These are phyloP conservation scores for Austrofundulus limnaeus DNA, from an alignment of 2,113 vertebrate genomes.

Conservation along the genomic window DNA sequence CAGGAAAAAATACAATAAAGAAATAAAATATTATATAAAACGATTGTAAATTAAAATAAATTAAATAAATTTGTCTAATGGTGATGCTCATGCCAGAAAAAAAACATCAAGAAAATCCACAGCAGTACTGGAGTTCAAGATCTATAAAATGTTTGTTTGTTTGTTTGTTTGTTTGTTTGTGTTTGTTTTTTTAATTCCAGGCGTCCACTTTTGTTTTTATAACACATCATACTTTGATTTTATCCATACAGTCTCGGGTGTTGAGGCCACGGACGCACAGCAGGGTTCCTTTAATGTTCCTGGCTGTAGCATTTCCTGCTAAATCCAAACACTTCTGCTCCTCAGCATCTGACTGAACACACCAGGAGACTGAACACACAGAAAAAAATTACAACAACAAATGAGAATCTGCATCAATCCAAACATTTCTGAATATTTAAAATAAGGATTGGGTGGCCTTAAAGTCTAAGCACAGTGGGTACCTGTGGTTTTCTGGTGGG, in stretches of 20 bases:
- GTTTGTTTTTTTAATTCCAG: no score
- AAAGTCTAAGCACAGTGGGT: not conserved
- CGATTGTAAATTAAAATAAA: no score
- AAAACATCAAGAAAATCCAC: no score
- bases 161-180: no score
- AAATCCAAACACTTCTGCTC: slow-evolving; percentile 81
- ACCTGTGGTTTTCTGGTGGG: slow-evolving; percentile 70
- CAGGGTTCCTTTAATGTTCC: slow-evolving; percentile 71
- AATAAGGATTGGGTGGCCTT: not conserved
- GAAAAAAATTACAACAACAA: not conserved
- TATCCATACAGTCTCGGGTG: slow-evolving; percentile 77
- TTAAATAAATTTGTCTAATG: no score
- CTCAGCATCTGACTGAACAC: slow-evolving; percentile 74
- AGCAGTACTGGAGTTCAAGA: no score
- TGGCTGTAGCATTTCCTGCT: slow-evolving; percentile 70
- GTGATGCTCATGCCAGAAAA: no score
- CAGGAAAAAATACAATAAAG: no score
- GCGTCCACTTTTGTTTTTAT: not conserved
- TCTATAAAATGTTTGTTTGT: no score
- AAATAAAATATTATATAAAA: no score
- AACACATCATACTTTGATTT: slow-evolving; percentile 72
- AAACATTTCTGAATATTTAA: no score
- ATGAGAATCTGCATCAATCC: not conserved
- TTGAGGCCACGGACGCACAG: slow-evolving; percentile 73
- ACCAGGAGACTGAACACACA: slow-evolving; percentile 76